Base-by-base conservation (phyloP, 2,797 vertebrate species). In the Hephaestus fuliginosus region DNA sequence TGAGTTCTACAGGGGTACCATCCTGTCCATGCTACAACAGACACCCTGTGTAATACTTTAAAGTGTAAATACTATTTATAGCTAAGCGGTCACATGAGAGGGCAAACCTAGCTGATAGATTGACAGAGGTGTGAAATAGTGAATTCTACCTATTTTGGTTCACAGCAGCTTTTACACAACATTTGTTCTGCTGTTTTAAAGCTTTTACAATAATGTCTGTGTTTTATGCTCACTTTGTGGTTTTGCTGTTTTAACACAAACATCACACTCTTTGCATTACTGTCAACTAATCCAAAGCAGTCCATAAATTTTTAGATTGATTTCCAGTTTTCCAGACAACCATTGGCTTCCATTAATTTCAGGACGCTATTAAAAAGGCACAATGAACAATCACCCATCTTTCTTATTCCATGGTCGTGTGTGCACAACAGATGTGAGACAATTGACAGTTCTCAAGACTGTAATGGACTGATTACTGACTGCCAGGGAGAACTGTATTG, bases 61-160 rank as follows among this genome's bases (percentile, higher is more conserved):
- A 49, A 76, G 46, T 51, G 84, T 74, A 65, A 74, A 48, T 39
- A 10, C 8, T 80, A 69, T 83, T 69, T 64, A 58, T 74, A 76
- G 62, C 68, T 2, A 65, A 39, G 44, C 51, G 61, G 44, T 81
- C 20, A 68, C 36, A 25, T 17, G 36, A 71, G 52, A 57, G 28
- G 39, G 66, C 22, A 48, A 74, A 75, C n/a, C 7, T 12, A 0
- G 43, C 36, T 74, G 68, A 28, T 33, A 41, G 18, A 52, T 6
- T 20, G 33, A 46, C 69, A 60, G 36, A 70, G 41, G 60, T n/a
- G 33, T 60, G n/a, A 39, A n/a, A 33, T 18, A 9, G 10, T 7
- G 49, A 10, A 4, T n/a, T 28, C 39, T 4, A 12, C 4, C 2
- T 20, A 4, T n/a, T 63, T 8, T 13, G 56, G 48, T 17, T 62